Base-by-base conservation (phyloP, 2,797 vertebrate genomes). In the Chlorospingus flavigularis region DNA sequence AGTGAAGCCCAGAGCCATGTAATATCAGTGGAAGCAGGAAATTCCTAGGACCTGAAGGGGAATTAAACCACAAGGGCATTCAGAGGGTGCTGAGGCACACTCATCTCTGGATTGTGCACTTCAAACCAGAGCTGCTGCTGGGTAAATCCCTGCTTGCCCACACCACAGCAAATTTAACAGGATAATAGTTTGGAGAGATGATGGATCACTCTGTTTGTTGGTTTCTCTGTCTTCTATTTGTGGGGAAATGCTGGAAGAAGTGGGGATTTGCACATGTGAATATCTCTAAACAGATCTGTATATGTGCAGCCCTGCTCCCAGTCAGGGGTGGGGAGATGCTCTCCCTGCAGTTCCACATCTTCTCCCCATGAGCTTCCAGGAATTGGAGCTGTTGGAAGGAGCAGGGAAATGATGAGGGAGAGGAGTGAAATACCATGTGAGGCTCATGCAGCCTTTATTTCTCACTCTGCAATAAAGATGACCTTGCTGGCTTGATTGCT, bases 401-500 rank as follows among this genome's bases (percentile, higher is more conserved):
- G 43, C 10, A 12, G 35, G 58, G 35, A 68, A 61, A 19, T 30
- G 50, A 68, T 54, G 31, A 74, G 30, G 17, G 31, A 2, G 6
- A 54, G 42, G 11, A 61, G 21, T 4, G 2, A 68, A 89, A n/a
- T 19, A 53, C 24, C 1, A 0, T 10, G 23, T 37, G 80, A 65
- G 42, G n/a, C 67, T 85, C 18, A 24, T 50, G 42, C 28, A 47
- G 68, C 35, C 48, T 82, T 79, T 76, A 39, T 65, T 82, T 72
- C 77, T 79, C 0, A 0, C 79, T 37, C 33, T 83, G 84, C 57
- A 47, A 10, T 28, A 20, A 65, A 20, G 54, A 82, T 74, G 75
- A 91, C 94, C 81, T 90, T 86, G 53, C 53, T 73, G 48, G 25
- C 54, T 88, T 58, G 60, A 77, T 71, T 55, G 53, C 43, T 84